These are phyloP conservation scores for Corythucha ciliata DNA, from an alignment of 2,888 invertebrate genomes.

Conservation along the genomic window DNA sequence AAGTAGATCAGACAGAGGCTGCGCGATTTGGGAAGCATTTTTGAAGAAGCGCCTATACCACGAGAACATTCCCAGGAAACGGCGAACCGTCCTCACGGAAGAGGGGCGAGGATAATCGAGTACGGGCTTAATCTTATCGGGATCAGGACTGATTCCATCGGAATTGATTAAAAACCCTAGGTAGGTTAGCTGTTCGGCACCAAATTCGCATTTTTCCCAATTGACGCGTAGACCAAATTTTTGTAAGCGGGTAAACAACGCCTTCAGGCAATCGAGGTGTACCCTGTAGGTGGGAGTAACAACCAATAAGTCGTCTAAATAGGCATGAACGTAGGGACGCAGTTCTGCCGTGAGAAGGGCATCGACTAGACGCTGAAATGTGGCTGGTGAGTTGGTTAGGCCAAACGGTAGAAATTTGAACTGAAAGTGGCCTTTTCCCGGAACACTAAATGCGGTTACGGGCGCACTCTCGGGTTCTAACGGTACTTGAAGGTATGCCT, in stretches of 20 bases:
- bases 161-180: slow-evolving; percentile 18
- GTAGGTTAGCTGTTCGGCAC: slow-evolving; percentile 16
- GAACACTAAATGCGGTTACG: slow-evolving; percentile 38
- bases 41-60: slow-evolving; percentile 33
- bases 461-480: slow-evolving; percentile 27
- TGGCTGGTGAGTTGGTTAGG: slow-evolving; percentile 29
- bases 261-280: slow-evolving; percentile 1
- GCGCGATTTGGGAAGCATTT: slow-evolving; percentile 29
- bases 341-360: slow-evolving; percentile 22
- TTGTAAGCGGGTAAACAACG: slow-evolving; percentile 9
- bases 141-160: slow-evolving; percentile 17
- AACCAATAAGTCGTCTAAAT: slow-evolving; percentile 22
- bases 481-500: slow-evolving; percentile 19
- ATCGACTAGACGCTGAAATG: slow-evolving; percentile 35
- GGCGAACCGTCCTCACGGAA: slow-evolving; percentile 8
- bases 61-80: slow-evolving; percentile 23
- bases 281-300: slow-evolving; percentile 9
- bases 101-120: slow-evolving; percentile 8
- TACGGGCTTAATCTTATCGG: slow-evolving; percentile 12
- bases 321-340: slow-evolving; percentile 15
- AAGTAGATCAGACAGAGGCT: slow-evolving; percentile 32
- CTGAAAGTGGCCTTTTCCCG: slow-evolving; percentile 36
- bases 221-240: slow-evolving; percentile 19
- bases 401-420: slow-evolving; percentile 38
- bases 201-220: slow-evolving; percentile 20